phyloP scores from a whole-genome alignment of 64 coral and sea anemone species.

The Dendrophyllia cribrosa region DNA sequence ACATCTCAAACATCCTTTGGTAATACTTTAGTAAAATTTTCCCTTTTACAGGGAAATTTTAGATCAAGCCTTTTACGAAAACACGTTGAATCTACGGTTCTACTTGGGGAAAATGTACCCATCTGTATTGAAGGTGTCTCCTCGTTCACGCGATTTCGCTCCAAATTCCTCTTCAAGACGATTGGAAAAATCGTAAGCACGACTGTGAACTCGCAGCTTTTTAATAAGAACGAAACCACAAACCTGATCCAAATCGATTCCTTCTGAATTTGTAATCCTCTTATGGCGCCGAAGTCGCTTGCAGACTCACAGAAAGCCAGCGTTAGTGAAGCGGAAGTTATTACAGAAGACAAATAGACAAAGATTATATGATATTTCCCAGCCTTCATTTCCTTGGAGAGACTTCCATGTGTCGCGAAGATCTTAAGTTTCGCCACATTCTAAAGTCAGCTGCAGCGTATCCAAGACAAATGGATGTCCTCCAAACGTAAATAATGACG shows the following conservation, averaged over 20 bases:
- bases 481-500: background rate
- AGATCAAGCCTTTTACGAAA: no score
- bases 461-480: background rate
- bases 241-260: background rate
- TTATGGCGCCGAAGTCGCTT: background rate
- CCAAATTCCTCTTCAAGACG: background rate
- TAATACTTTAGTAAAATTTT: no score
- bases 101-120: no score
- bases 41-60: no score
- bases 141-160: no score
- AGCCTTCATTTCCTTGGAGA: background rate
- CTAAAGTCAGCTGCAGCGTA: background rate
- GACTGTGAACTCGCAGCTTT: background rate
- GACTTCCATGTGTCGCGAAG: background rate
- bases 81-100: no score
- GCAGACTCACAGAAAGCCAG: background rate
- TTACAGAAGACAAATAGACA: background rate
- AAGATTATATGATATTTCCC: background rate
- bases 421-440: constrained; percentile 10
- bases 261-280: background rate
- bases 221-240: background rate
- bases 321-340: background rate
- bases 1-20: no score
- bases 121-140: no score
- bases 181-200: background rate